Conservation (phyloP, 2,797 vertebrate species). For the Forpus xanthops region DNA sequence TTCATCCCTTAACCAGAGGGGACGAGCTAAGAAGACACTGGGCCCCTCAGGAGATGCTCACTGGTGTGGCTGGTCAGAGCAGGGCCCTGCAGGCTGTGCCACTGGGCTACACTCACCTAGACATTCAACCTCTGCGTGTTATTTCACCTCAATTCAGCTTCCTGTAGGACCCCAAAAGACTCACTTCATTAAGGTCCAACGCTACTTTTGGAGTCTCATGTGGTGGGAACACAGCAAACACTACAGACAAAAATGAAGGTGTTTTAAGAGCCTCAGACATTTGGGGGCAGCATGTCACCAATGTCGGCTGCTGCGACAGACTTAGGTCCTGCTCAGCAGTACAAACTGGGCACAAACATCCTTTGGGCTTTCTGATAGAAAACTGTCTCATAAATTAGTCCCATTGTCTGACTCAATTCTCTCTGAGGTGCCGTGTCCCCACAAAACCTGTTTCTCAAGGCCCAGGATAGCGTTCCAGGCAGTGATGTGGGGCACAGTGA, state of each 20-base stretch:
- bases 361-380: not conserved
- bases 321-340: not conserved
- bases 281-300: not conserved
- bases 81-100: not conserved
- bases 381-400: too few relatives aligned
- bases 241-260: not conserved
- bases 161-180: not conserved
- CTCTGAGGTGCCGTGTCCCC: too few relatives aligned
- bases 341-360: fast-evolving
- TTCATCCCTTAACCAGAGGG: not conserved
- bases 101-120: too few relatives aligned
- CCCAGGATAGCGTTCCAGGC: too few relatives aligned
- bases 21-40: not conserved
- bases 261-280: not conserved
- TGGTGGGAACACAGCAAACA: not conserved
- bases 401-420: too few relatives aligned
- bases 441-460: too few relatives aligned
- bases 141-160: not conserved
- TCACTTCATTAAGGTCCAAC: not conserved
- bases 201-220: not conserved
- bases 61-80: not conserved
- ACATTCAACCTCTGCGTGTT: not conserved
- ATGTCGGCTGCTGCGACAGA: fast-evolving
- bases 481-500: too few relatives aligned
- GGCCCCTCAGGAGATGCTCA: not conserved